Conservation (phyloP, 2,888 invertebrate genomes). For the Caenorhabditis afra region DNA sequence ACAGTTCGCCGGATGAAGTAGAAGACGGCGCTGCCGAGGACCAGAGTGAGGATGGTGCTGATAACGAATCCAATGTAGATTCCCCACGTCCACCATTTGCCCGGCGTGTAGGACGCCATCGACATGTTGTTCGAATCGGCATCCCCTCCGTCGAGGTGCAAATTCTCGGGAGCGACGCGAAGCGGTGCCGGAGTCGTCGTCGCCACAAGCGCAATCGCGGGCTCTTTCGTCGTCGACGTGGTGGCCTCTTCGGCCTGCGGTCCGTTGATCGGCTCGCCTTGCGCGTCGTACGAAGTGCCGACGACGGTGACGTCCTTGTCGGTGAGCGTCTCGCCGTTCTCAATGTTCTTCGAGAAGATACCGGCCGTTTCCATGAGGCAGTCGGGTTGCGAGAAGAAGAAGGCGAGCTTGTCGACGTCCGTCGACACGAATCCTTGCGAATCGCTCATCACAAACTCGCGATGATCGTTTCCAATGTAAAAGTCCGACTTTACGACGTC, state of each 20-base stretch:
- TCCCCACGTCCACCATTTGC: slow-evolving; percentile 52
- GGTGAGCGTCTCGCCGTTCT: slow-evolving; percentile 3
- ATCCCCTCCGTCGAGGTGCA: neutral
- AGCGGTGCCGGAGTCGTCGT: slow-evolving; percentile 9
- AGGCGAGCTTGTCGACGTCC: neutral
- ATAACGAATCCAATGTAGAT: slow-evolving; percentile 22
- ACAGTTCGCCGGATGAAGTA: slow-evolving; percentile 35
- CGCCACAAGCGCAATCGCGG: neutral
- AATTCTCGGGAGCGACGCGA: neutral
- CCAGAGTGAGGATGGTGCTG: slow-evolving; percentile 28
- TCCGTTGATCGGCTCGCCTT: neutral
- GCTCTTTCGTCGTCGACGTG: neutral
- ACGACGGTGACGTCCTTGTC: neutral
- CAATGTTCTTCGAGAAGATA: slow-evolving; percentile 25
- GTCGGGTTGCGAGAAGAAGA: slow-evolving; percentile 7
- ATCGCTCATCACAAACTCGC: slow-evolving; percentile 33
- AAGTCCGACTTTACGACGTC: neutral
- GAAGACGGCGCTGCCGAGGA: slow-evolving; percentile 20
- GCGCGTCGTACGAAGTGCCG: neutral
- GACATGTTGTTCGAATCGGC: neutral
- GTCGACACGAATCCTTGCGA: neutral
- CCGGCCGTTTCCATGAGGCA: slow-evolving; percentile 10
- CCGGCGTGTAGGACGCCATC: neutral
- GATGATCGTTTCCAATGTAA: slow-evolving; percentile 39
- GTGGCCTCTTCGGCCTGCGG: slow-evolving; percentile 3